Evolutionary conservation across 2,888 invertebrate genomes (phyloP), one percentile per base, ranked within the genome.

Genomic region (Crioceris asparagi): DNA sequence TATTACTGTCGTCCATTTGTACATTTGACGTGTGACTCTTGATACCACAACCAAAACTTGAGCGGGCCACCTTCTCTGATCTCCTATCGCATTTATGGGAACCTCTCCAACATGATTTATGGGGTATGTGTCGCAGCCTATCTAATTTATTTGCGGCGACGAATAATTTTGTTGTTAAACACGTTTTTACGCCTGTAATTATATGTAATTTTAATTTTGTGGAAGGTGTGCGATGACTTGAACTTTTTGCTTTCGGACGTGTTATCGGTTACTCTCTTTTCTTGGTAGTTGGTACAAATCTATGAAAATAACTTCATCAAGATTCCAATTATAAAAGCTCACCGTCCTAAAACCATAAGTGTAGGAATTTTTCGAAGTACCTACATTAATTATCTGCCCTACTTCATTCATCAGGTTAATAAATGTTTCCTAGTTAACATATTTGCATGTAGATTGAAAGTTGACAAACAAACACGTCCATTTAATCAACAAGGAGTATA

Each of bases 81-180:
- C 53, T 51, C 53, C 32, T 56, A 56, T 57, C 55, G 50, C 44
- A 50, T 50, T 53, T 55, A 55, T 56, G 54, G 53, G 54, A 51
- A 51, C 47, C 49, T 49, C 46, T 41, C 39, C 48, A 49, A 37
- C 42, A 53, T 54, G 57, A 57, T 57, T 57, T 57, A 57, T 57
- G 53, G 44, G 50, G 38, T 46, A 49, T 46, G 46, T 54, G 55
- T 56, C 56, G 52, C 48, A 53, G 44, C 47, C 43, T 50, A 47
- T 51, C 54, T 55, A 55, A 56, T 54, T 57, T 56, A 55, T 53
- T 47, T 43, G 51, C 48, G 52, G 54, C 48, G 48, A 41, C 27
- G 46, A 47, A 48, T 48, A 46, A 46, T 49, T 48, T 48, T 41
- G 32, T 44, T 36, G 39, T 45, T 50, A 47, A 51, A 47, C 39